Evolutionary conservation across 2,797 vertebrate species (phyloP).

Genomic region (Danio choprae): DNA sequence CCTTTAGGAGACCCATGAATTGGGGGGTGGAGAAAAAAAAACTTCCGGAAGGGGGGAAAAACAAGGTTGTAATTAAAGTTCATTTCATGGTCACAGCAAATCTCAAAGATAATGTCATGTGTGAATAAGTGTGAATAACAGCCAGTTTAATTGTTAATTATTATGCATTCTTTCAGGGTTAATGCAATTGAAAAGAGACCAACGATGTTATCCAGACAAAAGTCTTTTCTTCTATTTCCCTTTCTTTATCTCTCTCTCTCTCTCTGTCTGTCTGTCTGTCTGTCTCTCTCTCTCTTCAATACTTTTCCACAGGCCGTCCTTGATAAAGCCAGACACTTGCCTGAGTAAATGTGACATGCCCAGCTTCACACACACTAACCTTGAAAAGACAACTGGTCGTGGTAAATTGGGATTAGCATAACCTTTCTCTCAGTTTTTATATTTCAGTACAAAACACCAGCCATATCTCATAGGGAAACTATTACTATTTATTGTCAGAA

Average conservation of each 20-base stretch:
- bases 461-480: too few relatives aligned
- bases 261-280: too few relatives aligned
- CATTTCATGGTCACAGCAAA: slow-evolving; percentile 52
- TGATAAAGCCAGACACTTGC: slow-evolving; percentile 41
- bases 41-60: background rate
- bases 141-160: slow-evolving; percentile 42
- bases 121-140: slow-evolving; percentile 35
- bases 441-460: background rate
- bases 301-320: slow-evolving; percentile 40
- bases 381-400: slow-evolving; percentile 45
- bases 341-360: slow-evolving; percentile 37
- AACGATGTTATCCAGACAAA: slow-evolving; percentile 32
- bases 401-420: slow-evolving; percentile 37
- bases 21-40: background rate
- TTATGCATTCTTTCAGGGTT: slow-evolving; percentile 48
- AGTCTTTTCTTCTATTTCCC: too few relatives aligned
- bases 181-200: slow-evolving; percentile 41
- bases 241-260: too few relatives aligned
- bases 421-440: slow-evolving; percentile 15
- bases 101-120: slow-evolving; percentile 36
- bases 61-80: slow-evolving; percentile 34
- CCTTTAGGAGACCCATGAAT: background rate
- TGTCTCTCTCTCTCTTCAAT: background rate
- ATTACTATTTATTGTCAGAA: too few relatives aligned
- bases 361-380: slow-evolving; percentile 47